Conservation (phyloP, 1,140 invertebrate genomes). For the Temnothorax curvispinosus region DNA sequence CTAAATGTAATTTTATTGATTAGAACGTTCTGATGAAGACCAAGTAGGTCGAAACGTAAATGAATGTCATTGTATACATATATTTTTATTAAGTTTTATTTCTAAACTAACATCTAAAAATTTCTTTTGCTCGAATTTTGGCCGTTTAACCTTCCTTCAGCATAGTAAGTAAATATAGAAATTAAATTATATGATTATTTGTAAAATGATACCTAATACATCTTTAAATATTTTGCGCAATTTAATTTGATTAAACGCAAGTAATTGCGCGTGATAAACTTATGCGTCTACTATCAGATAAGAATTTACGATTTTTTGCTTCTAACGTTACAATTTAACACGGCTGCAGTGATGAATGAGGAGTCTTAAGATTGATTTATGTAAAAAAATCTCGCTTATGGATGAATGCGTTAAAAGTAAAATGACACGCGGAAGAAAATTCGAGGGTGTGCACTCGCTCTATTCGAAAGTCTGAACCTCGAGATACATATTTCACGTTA, state of each 20-base stretch:
- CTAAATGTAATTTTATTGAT: no score
- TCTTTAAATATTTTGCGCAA: neutral
- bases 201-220: neutral
- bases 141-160: no score
- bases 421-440: neutral
- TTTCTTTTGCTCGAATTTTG: no score
- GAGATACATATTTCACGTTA: slow-evolving; percentile 14
- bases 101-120: no score
- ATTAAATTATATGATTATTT: neutral
- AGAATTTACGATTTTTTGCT: neutral
- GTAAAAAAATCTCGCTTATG: neutral
- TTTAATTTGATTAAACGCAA: neutral
- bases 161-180: neutral
- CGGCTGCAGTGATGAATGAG: no score
- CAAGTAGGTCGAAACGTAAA: no score
- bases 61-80: no score
- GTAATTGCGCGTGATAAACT: neutral
- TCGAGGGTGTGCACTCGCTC: neutral
- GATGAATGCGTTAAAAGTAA: neutral
- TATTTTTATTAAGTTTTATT: neutral
- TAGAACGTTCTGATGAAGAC: no score
- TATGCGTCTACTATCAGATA: no score
- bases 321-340: neutral
- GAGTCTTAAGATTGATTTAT: neutral
- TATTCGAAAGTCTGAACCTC: neutral